phyloP scores from a whole-genome alignment of 2,113 vertebrate species.

The Microcebus murinus region DNA sequence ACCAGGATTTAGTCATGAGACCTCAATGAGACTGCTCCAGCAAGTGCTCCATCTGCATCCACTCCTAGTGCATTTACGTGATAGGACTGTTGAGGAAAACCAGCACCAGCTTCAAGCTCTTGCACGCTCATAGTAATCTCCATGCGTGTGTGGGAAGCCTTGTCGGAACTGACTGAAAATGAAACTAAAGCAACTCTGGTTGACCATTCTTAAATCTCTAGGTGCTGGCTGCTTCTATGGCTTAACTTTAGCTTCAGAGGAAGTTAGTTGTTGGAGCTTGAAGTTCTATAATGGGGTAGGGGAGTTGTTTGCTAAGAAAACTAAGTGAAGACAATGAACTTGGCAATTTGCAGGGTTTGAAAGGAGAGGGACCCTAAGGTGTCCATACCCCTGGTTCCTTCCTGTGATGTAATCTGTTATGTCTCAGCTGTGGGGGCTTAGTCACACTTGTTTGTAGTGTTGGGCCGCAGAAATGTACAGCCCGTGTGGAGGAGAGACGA shows the following conservation, averaged over 20 bases:
- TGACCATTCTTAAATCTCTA: too few relatives aligned
- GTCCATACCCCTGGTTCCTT: not conserved
- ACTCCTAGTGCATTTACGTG: fast-evolving
- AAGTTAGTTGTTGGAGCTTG: not conserved
- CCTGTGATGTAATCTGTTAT: too few relatives aligned
- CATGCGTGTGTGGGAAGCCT: fast-evolving
- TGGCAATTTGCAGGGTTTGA: too few relatives aligned
- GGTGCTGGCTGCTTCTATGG: not conserved
- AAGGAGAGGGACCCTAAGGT: not conserved
- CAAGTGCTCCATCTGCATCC: not conserved
- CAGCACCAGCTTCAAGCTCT: not conserved
- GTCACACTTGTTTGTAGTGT: too few relatives aligned
- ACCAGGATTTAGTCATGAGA: not conserved
- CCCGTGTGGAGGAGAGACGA: too few relatives aligned
- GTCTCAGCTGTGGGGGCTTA: not conserved
- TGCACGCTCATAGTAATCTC: not conserved
- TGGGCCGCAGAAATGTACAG: too few relatives aligned
- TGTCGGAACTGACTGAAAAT: not conserved
- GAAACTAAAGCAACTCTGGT: not conserved
- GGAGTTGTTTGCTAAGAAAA: not conserved
- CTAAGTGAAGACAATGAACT: not conserved
- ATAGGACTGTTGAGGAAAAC: not conserved
- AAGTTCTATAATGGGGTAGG: not conserved
- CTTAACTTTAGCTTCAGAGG: not conserved
- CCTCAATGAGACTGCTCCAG: not conserved